phyloP scores from a whole-genome alignment of 2,888 invertebrate genomes.

The Euspilapteryx auroguttella region DNA sequence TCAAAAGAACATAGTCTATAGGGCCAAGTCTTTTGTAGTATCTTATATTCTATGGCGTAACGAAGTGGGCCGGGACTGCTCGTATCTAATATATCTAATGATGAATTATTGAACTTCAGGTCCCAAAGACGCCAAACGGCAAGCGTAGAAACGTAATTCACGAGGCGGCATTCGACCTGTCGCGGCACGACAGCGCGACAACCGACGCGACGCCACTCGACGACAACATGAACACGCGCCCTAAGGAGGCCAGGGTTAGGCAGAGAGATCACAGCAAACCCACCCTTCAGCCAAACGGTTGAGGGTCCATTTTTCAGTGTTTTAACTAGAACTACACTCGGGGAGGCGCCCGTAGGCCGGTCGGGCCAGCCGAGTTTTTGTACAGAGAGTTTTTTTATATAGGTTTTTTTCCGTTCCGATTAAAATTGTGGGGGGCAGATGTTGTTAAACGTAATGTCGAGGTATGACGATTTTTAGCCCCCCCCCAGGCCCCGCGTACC shows the following conservation, averaged over 20 bases:
- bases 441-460: no score
- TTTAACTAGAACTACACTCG: slow-evolving; percentile 26
- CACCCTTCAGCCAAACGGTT: slow-evolving; percentile 50
- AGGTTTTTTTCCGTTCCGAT: slow-evolving; percentile 13
- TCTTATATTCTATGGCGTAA: no score
- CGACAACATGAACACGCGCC: slow-evolving; percentile 55
- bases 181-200: slow-evolving; percentile 26
- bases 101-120: no score
- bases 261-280: slow-evolving; percentile 39
- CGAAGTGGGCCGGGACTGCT: no score
- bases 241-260: no score
- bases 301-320: slow-evolving; percentile 14
- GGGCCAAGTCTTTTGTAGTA: no score
- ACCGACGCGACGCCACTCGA: no score
- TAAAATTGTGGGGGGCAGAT: slow-evolving; percentile 11
- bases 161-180: slow-evolving; percentile 31
- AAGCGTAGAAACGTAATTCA: slow-evolving; percentile 24
- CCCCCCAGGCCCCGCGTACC: no score
- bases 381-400: slow-evolving; percentile 16
- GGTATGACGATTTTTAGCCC: no score
- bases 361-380: slow-evolving; percentile 29
- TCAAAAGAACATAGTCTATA: no score
- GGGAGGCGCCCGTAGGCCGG: slow-evolving; percentile 44
- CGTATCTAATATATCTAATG: no score
- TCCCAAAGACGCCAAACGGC: slow-evolving; percentile 42